Conservation (phyloP, 2,113 vertebrate species). For the Strix uralensis region DNA sequence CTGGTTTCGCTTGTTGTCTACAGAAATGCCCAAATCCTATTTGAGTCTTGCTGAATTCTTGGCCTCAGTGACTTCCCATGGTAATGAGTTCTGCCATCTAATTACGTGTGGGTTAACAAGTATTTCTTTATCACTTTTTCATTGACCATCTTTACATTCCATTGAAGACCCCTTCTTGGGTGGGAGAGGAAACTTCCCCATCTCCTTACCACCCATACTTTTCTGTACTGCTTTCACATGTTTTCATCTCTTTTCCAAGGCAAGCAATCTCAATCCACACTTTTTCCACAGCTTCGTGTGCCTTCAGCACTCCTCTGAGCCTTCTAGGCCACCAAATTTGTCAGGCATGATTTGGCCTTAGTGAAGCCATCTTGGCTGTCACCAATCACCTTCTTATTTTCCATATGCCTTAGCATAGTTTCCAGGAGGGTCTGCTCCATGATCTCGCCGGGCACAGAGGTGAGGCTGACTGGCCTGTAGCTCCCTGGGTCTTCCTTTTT, state of each 20-base stretch:
- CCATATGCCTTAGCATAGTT: no score
- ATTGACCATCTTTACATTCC: neutral
- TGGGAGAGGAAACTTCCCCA: neutral
- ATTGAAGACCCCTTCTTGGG: neutral
- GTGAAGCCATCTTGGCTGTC: no score
- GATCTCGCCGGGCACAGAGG: no score
- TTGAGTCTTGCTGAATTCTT: conserved; percentile 16
- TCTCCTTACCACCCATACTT: neutral
- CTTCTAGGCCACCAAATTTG: neutral
- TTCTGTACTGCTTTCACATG: neutral
- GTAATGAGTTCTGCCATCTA: neutral
- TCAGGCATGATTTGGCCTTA: no score
- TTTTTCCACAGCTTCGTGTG: neutral
- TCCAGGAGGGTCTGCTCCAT: no score
- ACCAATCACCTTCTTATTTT: no score
- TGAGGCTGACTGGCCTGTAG: no score
- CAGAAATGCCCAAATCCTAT: neutral
- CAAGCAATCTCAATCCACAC: neutral
- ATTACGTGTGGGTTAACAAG: neutral
- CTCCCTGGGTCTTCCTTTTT: no score
- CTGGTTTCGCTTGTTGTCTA: neutral
- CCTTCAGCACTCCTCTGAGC: neutral
- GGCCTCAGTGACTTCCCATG: neutral
- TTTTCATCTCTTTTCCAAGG: neutral
- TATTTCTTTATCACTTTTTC: conserved; percentile 1